Evolutionary conservation across 64 coral and sea anemone genomes (phyloP).

Genomic region (Montipora capricornis): DNA sequence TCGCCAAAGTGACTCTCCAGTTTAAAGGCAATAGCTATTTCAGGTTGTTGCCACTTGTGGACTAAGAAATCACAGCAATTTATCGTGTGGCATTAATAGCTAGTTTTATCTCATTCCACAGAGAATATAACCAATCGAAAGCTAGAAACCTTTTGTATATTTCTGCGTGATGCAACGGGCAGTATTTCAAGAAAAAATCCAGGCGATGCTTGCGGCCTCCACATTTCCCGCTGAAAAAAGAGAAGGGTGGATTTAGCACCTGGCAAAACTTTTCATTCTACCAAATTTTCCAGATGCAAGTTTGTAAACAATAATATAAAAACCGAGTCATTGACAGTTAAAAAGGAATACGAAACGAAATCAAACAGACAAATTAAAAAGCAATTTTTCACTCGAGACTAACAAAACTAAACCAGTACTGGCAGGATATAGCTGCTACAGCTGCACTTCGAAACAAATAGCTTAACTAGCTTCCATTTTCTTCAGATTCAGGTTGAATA

Average conservation of each 20-base stretch:
- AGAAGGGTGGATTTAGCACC: slow-evolving; percentile 1
- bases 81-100: slow-evolving; percentile 1
- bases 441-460: neutral
- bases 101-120: neutral
- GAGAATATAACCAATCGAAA: neutral
- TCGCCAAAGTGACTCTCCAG: slow-evolving; percentile 4
- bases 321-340: neutral
- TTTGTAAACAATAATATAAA: slow-evolving; percentile 20
- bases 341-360: slow-evolving; percentile 3
- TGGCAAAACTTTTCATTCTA: neutral
- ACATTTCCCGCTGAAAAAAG: neutral
- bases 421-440: neutral
- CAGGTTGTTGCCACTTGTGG: slow-evolving; percentile 2
- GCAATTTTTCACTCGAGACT: slow-evolving; percentile 5
- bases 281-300: slow-evolving; percentile 6
- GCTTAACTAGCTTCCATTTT: slow-evolving; percentile 6
- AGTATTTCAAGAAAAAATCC: neutral
- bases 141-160: neutral
- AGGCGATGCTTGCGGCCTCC: too few species aligned
- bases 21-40: slow-evolving; percentile 19
- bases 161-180: neutral
- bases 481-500: slow-evolving; percentile 15
- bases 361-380: neutral
- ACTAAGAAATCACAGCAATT: slow-evolving; percentile 13
- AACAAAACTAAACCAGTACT: slow-evolving; percentile 4